Percentiles rank a stretch among this genome's conserved stretches.
Conservation (phyloP, 2,888 invertebrate species). For the Torymus tubicola region DNA sequence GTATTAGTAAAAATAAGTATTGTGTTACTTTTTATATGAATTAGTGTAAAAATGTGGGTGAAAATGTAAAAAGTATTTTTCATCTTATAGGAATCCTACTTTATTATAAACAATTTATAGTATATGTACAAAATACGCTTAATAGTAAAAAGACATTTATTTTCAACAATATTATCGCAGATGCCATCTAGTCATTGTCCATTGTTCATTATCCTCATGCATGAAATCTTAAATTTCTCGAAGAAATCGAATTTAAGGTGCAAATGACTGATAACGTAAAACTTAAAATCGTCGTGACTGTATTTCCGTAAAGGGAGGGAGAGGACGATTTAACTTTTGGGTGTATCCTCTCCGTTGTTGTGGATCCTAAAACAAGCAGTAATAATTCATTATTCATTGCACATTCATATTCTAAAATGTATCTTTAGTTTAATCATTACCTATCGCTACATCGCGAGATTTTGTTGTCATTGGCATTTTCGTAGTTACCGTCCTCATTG, state of each 20-base stretch:
- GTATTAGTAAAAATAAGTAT: conserved; percentile 11
- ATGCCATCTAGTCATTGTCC: conserved; percentile 26
- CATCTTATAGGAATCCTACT: conserved; percentile 36
- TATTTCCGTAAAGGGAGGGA: neutral
- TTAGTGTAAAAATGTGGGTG: conserved; percentile 13
- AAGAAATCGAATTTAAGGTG: neutral
- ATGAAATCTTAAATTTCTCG: conserved; percentile 17
- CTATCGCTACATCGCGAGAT: conserved; percentile 29
- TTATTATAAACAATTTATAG: conserved; percentile 52
- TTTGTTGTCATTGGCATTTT: conserved; percentile 36
- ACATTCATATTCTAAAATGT: too few species aligned
- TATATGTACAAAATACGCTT: conserved; percentile 54
- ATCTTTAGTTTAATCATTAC: conserved; percentile 24
- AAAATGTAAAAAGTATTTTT: conserved; percentile 29
- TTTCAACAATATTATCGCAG: conserved; percentile 34
- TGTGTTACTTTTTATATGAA: conserved; percentile 24
- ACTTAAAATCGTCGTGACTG: neutral
- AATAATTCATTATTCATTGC: too few species aligned
- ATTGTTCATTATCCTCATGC: conserved; percentile 34
- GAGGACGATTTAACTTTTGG: conserved; percentile 43
- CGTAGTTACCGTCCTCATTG: conserved; percentile 36
- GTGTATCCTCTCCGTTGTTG: conserved; percentile 45
- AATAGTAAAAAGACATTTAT: conserved; percentile 48
- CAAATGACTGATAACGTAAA: conserved; percentile 10
- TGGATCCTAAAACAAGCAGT: conserved; percentile 36